phyloP scores from a whole-genome alignment of 2,888 invertebrate species.

The Cheiracanthium punctorium region DNA sequence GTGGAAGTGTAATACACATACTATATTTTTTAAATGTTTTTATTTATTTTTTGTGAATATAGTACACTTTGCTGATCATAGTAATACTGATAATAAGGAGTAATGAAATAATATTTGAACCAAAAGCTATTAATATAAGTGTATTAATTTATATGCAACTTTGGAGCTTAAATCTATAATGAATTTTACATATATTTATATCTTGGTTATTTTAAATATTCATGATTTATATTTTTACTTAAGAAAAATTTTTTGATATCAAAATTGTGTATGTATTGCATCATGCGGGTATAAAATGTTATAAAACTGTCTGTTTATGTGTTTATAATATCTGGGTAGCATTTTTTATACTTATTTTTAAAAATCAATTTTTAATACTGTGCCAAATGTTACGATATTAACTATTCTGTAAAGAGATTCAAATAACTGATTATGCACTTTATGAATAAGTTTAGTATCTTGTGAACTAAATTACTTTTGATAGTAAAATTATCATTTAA shows the following conservation, averaged over 20 bases:
- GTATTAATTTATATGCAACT: too few species aligned
- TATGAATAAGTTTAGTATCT: too few species aligned
- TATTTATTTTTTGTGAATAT: slow-evolving; percentile 1
- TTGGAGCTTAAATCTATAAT: too few species aligned
- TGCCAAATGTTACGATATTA: background rate
- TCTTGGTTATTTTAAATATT: too few species aligned
- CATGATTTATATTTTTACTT: too few species aligned
- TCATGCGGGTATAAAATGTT: background rate
- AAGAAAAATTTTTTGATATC: background rate
- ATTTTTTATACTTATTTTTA: background rate
- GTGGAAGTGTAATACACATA: background rate
- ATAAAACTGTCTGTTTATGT: background rate
- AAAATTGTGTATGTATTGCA: background rate
- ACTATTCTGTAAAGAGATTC: too few species aligned
- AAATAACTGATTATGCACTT: too few species aligned
- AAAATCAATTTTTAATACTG: background rate
- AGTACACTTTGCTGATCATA: background rate
- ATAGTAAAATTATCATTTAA: background rate
- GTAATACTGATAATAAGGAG: too few species aligned
- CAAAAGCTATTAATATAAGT: too few species aligned
- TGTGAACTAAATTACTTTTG: too few species aligned
- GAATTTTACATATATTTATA: too few species aligned
- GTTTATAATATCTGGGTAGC: background rate
- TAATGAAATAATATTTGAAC: too few species aligned
- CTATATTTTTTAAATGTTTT: background rate